Conservation (phyloP, 1,140 invertebrate genomes). For the Semibalanus balanoides region DNA sequence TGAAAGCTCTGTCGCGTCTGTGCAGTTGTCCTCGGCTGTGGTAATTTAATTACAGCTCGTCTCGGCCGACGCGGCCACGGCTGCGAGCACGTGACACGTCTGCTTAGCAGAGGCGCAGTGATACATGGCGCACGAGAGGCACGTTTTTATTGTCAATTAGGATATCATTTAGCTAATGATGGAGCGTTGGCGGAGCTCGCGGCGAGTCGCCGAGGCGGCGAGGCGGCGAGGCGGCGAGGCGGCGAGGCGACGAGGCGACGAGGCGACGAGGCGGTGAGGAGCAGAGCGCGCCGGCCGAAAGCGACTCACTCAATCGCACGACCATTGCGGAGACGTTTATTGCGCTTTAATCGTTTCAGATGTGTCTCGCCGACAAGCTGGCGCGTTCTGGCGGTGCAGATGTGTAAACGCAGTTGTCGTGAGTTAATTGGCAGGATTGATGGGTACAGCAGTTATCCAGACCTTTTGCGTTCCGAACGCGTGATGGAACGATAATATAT, state of each 20-base stretch:
- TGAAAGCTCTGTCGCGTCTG: neutral
- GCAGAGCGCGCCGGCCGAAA: neutral
- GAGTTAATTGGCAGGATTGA: neutral
- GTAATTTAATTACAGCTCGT: neutral
- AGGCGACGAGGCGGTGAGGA: neutral
- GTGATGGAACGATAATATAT: no score
- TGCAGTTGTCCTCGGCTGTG: neutral
- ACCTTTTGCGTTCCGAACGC: no score
- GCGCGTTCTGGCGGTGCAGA: no score
- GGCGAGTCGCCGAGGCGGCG: no score
- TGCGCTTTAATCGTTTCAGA: neutral
- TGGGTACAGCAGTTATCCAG: neutral
- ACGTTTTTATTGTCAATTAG: neutral
- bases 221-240: neutral
- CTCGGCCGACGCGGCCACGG: neutral
- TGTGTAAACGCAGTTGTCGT: neutral
- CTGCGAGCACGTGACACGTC: neutral
- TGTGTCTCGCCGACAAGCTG: neutral
- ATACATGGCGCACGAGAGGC: neutral
- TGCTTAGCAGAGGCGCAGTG: neutral
- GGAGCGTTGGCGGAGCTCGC: neutral
- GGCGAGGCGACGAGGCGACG: no score
- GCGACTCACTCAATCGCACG: neutral
- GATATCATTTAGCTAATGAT: neutral
- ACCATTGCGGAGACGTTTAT: neutral